phyloP scores from a whole-genome alignment of 2,797 vertebrate species.

The Phylloscopus collybita region DNA sequence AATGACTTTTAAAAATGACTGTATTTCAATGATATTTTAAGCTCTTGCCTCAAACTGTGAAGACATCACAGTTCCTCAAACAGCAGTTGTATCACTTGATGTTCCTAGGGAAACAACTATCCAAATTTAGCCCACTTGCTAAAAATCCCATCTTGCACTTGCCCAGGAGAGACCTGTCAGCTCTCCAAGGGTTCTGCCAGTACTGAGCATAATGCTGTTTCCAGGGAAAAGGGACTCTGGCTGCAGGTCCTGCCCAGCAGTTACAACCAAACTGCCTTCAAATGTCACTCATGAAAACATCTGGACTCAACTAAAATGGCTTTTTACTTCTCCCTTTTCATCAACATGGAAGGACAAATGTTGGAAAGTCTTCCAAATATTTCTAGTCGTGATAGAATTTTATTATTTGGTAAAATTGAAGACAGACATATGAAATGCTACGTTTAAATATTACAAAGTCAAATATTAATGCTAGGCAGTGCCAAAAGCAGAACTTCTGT shows the following conservation, averaged over 20 bases:
- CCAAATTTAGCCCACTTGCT: constrained; percentile 32
- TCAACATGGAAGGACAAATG: not conserved
- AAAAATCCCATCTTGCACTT: not conserved
- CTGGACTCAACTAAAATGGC: not conserved
- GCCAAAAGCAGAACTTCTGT: not conserved
- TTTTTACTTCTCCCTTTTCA: not conserved
- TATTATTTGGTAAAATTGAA: not conserved
- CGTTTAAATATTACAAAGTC: not conserved
- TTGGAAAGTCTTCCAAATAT: not conserved
- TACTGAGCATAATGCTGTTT: not conserved
- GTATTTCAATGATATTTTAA: constrained; percentile 31
- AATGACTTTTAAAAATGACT: not conserved
- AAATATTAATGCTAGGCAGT: not conserved
- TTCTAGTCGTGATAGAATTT: not conserved
- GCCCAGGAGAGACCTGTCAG: not conserved
- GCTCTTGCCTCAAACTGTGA: not conserved
- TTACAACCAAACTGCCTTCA: not conserved
- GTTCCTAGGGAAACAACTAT: constrained; percentile 31
- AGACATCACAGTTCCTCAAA: not conserved
- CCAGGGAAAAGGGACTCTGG: not conserved
- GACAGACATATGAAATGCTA: not conserved
- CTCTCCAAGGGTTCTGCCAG: not conserved
- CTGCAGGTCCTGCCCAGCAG: not conserved
- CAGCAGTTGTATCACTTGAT: constrained; percentile 8
- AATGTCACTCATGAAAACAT: not conserved